Evolutionary conservation across 2,113 vertebrate genomes (phyloP).

Genomic region (Oncorhynchus keta): DNA sequence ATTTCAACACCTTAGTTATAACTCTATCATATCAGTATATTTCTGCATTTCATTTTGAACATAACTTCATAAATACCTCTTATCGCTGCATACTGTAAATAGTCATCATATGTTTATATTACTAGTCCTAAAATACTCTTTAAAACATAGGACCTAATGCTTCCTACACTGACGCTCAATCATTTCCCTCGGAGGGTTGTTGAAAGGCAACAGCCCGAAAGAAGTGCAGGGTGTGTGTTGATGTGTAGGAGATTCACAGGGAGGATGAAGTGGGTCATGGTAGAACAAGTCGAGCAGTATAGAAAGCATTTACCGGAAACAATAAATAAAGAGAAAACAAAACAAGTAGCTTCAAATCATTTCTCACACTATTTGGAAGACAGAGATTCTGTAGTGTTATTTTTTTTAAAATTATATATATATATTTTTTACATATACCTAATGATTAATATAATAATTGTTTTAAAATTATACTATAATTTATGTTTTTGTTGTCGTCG

Average conservation of each 20-base stretch:
- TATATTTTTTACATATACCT: conserved; percentile 59
- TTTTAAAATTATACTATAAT: conserved; percentile 58
- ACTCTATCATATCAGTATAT: conserved; percentile 68
- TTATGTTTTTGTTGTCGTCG: conserved; percentile 44
- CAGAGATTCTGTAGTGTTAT: conserved; percentile 65
- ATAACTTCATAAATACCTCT: conserved; percentile 64
- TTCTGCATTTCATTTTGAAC: conserved; percentile 69
- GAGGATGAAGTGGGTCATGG: conserved; percentile 4
- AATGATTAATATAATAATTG: conserved; percentile 59
- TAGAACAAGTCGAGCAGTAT: conserved; percentile 56
- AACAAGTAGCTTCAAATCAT: conserved; percentile 53
- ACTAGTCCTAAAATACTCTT: conserved; percentile 77
- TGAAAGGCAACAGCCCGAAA: conserved; percentile 24
- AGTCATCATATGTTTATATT: conserved; percentile 64
- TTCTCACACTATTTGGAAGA: conserved; percentile 74
- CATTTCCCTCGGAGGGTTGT: conserved; percentile 33
- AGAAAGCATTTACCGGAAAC: conserved; percentile 67
- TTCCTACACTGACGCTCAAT: conserved; percentile 69
- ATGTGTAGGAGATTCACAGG: conserved; percentile 40
- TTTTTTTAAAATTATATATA: conserved; percentile 2
- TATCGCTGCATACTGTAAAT: conserved; percentile 72
- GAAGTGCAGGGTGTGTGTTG: conserved; percentile 30
- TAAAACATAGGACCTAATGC: conserved; percentile 65
- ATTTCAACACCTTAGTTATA: conserved; percentile 77
- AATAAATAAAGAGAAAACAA: conserved; percentile 26